Conservation (phyloP, 2,888 invertebrate genomes). For the Linnaemya tessellans region DNA sequence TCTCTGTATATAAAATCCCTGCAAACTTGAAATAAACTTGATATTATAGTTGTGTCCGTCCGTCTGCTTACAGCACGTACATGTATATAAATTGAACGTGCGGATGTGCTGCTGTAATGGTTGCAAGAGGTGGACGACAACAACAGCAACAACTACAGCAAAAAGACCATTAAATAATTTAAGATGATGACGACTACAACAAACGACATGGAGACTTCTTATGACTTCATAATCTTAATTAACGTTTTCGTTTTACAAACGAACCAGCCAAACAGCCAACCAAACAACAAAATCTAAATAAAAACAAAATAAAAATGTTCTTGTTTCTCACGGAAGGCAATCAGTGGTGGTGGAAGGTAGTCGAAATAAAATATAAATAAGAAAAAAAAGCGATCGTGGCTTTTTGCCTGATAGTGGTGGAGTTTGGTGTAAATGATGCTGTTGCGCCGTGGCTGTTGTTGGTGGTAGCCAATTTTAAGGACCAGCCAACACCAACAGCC, state of each 20-base stretch:
- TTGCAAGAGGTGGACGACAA: constrained; percentile 57
- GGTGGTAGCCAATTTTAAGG: constrained; percentile 51
- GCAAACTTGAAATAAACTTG: constrained; percentile 35
- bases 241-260: constrained; percentile 80
- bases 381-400: constrained; percentile 50
- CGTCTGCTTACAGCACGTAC: background rate
- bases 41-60: constrained; percentile 11
- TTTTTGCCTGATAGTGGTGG: constrained; percentile 43
- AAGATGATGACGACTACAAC: constrained; percentile 71
- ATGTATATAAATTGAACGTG: constrained; percentile 4
- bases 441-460: constrained; percentile 1
- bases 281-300: background rate
- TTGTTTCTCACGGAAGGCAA: constrained; percentile 74
- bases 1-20: constrained; percentile 18
- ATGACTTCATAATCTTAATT: constrained; percentile 84
- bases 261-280: constrained; percentile 34
- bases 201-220: constrained; percentile 77
- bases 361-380: background rate
- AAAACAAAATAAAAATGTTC: constrained; percentile 68
- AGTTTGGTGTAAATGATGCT: constrained; percentile 37
- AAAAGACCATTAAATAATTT: constrained; percentile 66
- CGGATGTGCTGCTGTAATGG: constrained; percentile 55
- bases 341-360: constrained; percentile 67
- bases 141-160: constrained; percentile 30
- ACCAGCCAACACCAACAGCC: constrained; percentile 66